Percentiles rank a stretch among this genome's conserved stretches.
phyloP scores from a whole-genome alignment of 2,113 vertebrate species.

The mouse (Mus musculus) region GRCm39 chr3:107576501-107577000 shows the following conservation, averaged over 20 bases:
- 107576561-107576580: background rate
- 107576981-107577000: background rate
- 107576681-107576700: background rate
- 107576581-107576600: background rate
- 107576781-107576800: background rate
- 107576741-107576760: slow-evolving; percentile 42
- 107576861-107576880: background rate
- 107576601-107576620: background rate
- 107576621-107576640: slow-evolving; percentile 42
- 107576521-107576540: background rate
- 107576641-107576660: background rate
- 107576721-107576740: slow-evolving; percentile 1
- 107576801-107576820: background rate
- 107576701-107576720: background rate
- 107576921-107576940: background rate
- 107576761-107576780: slow-evolving; percentile 61
- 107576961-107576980: background rate
- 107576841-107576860: background rate
- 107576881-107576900: background rate
- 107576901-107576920: background rate
- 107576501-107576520: background rate
- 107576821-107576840: background rate
- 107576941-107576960: slow-evolving; percentile 6
- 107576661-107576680: slow-evolving; percentile 10
- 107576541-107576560: background rate